Evolutionary conservation across 30 jellyfish, hydroid and myxozoan species (phyloP).

Genomic region (Pelagia noctiluca): DNA sequence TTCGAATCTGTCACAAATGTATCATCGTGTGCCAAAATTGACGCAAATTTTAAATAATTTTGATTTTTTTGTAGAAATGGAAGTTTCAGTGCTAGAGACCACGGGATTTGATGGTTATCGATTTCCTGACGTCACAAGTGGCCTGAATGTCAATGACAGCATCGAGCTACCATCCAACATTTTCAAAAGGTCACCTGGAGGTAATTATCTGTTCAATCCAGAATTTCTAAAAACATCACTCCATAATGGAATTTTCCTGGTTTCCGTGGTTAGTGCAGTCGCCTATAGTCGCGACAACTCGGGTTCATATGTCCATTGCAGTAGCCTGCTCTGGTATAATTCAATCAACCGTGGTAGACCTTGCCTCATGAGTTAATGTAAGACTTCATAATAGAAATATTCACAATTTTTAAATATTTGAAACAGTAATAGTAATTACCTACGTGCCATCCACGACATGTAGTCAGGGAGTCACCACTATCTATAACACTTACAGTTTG

Average conservation of each 20-base stretch:
- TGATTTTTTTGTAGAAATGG: slow-evolving; percentile 57
- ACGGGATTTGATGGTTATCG: slow-evolving; percentile 32
- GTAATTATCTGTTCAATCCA: slow-evolving; percentile 7
- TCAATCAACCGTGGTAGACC: no score
- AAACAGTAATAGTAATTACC: no score
- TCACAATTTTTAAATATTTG: no score
- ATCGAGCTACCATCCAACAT: slow-evolving; percentile 44
- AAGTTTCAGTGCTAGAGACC: slow-evolving; percentile 57
- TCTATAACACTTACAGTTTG: not conserved
- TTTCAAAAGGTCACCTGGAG: slow-evolving; percentile 26
- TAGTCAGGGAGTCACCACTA: not conserved
- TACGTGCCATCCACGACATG: no score
- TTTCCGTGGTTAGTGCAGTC: not conserved
- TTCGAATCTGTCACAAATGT: not conserved
- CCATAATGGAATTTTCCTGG: not conserved
- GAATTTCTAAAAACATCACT: not conserved
- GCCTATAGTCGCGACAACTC: not conserved
- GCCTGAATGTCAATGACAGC: slow-evolving; percentile 52
- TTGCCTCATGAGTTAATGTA: no score
- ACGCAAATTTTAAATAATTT: no score
- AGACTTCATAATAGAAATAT: no score
- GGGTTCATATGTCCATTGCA: no score
- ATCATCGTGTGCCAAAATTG: no score
- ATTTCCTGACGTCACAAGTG: slow-evolving; percentile 52
- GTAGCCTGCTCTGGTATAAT: no score